phyloP scores from a whole-genome alignment of 2,797 vertebrate genomes.

The Phoebastria nigripes region DNA sequence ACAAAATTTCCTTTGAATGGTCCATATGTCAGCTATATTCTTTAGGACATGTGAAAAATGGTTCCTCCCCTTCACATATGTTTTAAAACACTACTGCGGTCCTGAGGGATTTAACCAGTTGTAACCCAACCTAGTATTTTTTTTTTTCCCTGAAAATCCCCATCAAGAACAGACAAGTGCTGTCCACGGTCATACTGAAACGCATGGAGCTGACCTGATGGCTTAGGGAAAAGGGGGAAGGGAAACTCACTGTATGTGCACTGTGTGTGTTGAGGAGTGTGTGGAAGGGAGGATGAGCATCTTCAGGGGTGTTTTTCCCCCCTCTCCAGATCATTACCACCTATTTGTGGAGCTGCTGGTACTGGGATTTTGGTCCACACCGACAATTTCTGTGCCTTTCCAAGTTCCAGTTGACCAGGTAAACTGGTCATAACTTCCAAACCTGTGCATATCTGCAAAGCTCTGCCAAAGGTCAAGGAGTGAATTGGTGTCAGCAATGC shows the following conservation, averaged over 20 bases:
- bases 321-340: background rate
- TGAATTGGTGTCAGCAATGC: background rate
- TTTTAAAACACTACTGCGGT: conserved; percentile 37
- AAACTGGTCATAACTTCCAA: background rate
- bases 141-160: background rate
- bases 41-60: background rate
- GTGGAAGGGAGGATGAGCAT: background rate
- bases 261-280: background rate
- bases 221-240: background rate
- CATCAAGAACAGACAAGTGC: background rate
- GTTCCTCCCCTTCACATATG: conserved; percentile 59
- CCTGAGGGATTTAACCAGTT: conserved; percentile 26
- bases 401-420: background rate
- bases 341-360: background rate
- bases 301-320: background rate
- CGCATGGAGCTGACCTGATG: background rate
- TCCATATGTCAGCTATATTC: conserved; percentile 64
- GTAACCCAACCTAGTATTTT: background rate
- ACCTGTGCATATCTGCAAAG: background rate
- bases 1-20: conserved; percentile 61
- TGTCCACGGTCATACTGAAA: background rate
- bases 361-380: background rate
- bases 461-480: background rate
- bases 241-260: background rate
- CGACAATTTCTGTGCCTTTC: background rate